Evolutionary conservation across 2,888 invertebrate species (phyloP), one percentile per base, ranked within the genome.

Genomic region (Alsophila aescularia): DNA sequence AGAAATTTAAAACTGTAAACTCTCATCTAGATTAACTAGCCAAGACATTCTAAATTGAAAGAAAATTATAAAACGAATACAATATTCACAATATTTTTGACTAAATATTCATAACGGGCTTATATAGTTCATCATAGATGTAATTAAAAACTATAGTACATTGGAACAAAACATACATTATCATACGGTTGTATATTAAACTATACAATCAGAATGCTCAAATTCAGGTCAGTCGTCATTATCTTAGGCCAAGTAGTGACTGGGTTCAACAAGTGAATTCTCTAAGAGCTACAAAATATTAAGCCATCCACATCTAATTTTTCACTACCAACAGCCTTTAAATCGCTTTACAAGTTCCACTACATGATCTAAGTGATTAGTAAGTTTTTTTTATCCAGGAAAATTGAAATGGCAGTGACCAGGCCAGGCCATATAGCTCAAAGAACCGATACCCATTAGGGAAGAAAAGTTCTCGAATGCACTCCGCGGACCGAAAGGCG

Each of bases 191-290:
- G n/a, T n/a, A n/a, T n/a, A n/a, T n/a, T n/a, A n/a, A n/a, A n/a
- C n/a, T n/a, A n/a, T 36, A 29, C 29, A 29, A 13, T 18, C 15
- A 41, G 32, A 45, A 44, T 43, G 51, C 8, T 31, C 36, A 34
- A 16, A 49, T 41, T 54, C 41, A 58, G 56, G 53, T 67, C 66
- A 68, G 66, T 63, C 58, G 59, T 58, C 43, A 45, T 50, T 61
- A 56, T 68, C 62, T 68, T 70, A 72, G 70, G 69, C 72, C 70
- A 66, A 58, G 51, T 54, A 60, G 62, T 66, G 64, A 64, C 66
- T 66, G 67, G 67, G 68, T 69, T 54, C 64, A 66, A 63, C 62
- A 31, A 64, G 60, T 68, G 64, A 62, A 49, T 60, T 52, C 34
- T 59, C 29, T 55, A 55, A 41, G 57, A 61, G 52, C 62, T 65